A percentile compares a stretch with the other conserved stretches of the same genome.
These are phyloP conservation scores for Furcula furcula DNA, from an alignment of 2,888 invertebrate genomes.

Conservation along the genomic window DNA sequence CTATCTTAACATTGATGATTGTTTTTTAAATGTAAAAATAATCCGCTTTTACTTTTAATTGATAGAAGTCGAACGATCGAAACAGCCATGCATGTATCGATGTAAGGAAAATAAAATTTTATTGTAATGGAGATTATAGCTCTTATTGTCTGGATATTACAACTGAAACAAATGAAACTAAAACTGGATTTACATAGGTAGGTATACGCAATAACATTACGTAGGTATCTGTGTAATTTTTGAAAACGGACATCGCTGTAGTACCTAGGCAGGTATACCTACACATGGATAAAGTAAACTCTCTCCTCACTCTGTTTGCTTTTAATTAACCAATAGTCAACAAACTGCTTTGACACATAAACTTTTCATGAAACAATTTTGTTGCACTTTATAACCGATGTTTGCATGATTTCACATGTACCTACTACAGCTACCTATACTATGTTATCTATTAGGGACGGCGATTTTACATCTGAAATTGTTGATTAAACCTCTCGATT, in stretches of 20 bases:
- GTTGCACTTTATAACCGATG: conserved; percentile 57
- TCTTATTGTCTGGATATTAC: too few relatives aligned
- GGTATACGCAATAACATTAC: too few relatives aligned
- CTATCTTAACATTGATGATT: too few relatives aligned
- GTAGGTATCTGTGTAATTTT: conserved; percentile 24
- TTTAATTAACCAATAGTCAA: conserved; percentile 77
- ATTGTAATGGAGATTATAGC: neutral
- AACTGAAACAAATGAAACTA: too few relatives aligned
- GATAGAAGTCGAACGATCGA: neutral
- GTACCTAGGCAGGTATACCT: conserved; percentile 48
- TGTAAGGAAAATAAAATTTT: neutral
- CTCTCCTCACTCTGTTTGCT: conserved; percentile 62
- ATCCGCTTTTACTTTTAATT: neutral
- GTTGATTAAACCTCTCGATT: conserved; percentile 26
- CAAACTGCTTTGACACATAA: conserved; percentile 59
- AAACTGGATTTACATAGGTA: too few relatives aligned
- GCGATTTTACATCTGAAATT: conserved; percentile 19
- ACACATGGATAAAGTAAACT: conserved; percentile 60
- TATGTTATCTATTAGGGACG: conserved; percentile 25
- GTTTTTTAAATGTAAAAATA: neutral
- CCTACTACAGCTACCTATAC: too few relatives aligned
- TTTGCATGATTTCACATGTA: conserved; percentile 36
- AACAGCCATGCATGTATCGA: neutral
- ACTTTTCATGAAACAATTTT: conserved; percentile 73
- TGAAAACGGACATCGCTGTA: conserved; percentile 39